Evolutionary conservation across 1,140 invertebrate genomes (phyloP).

Genomic region (Drosophila orena): DNA sequence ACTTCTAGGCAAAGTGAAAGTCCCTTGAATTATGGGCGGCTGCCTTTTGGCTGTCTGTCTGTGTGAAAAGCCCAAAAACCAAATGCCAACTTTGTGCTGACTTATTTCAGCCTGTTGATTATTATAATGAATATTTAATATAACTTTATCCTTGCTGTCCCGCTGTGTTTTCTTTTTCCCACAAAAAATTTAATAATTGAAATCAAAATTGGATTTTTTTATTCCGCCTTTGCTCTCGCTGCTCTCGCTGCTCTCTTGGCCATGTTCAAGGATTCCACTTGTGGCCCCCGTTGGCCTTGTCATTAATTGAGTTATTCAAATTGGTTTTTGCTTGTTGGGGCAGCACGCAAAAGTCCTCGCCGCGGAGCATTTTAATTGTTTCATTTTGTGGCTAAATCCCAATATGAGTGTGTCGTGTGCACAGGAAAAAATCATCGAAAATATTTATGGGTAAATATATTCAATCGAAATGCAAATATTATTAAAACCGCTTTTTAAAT

Average conservation of each 20-base stretch:
- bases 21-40: conserved; percentile 55
- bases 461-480: too few species aligned
- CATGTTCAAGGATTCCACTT: conserved; percentile 24
- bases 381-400: conserved; percentile 41
- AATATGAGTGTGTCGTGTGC: conserved; percentile 4
- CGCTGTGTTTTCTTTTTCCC: conserved; percentile 17
- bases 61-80: conserved; percentile 30
- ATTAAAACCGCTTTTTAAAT: too few species aligned
- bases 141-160: conserved; percentile 44
- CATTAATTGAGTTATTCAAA: conserved; percentile 73
- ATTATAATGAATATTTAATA: conserved; percentile 80
- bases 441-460: not conserved
- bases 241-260: conserved; percentile 20
- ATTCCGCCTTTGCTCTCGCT: conserved; percentile 1
- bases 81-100: conserved; percentile 47
- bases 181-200: conserved; percentile 48
- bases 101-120: conserved; percentile 57
- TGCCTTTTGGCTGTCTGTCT: conserved; percentile 22
- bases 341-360: conserved; percentile 31
- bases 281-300: conserved; percentile 34
- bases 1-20: conserved; percentile 47
- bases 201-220: conserved; percentile 54
- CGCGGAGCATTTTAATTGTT: conserved; percentile 60
- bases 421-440: not conserved
- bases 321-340: conserved; percentile 43